phyloP scores from a whole-genome alignment of 1,140 invertebrate genomes.

The Odontomachus brunneus region DNA sequence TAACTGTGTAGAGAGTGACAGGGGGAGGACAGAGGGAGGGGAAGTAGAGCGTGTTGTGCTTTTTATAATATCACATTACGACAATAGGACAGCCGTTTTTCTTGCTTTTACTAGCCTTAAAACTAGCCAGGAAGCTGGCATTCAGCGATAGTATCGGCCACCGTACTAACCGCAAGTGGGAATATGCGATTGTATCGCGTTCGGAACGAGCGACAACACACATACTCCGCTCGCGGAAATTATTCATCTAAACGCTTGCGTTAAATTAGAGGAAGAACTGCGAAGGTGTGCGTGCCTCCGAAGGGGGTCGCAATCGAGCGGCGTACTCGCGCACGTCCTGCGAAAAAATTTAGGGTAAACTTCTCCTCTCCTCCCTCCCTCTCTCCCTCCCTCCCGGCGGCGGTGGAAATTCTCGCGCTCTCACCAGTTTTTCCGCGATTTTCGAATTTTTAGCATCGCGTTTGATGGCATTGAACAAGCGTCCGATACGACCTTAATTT shows the following conservation, averaged over 20 bases:
- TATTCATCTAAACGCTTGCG: conserved; percentile 19
- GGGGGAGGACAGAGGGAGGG: too few relatives aligned
- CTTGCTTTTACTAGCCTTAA: conserved; percentile 26
- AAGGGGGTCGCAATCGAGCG: neutral
- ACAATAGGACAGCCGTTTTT: conserved; percentile 52
- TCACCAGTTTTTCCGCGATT: too few relatives aligned
- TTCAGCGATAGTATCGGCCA: conserved; percentile 5
- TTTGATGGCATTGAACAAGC: too few relatives aligned
- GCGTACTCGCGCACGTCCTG: too few relatives aligned
- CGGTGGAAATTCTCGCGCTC: too few relatives aligned
- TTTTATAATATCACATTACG: conserved; percentile 50
- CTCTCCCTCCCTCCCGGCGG: too few relatives aligned
- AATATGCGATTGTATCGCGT: conserved; percentile 6
- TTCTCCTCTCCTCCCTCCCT: too few relatives aligned
- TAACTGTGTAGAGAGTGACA: neutral
- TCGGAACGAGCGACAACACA: too few relatives aligned
- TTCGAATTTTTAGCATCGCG: too few relatives aligned
- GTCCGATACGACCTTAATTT: too few relatives aligned
- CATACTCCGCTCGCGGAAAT: neutral
- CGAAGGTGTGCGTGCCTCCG: neutral
- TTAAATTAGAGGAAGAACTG: conserved; percentile 15
- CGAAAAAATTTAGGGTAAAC: too few relatives aligned
- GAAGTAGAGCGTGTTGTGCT: conserved; percentile 24
- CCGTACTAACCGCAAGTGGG: neutral
- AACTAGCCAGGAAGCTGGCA: neutral